These are phyloP conservation scores for Merluccius polli DNA, from an alignment of 2,797 vertebrate genomes.

Conservation along the genomic window DNA sequence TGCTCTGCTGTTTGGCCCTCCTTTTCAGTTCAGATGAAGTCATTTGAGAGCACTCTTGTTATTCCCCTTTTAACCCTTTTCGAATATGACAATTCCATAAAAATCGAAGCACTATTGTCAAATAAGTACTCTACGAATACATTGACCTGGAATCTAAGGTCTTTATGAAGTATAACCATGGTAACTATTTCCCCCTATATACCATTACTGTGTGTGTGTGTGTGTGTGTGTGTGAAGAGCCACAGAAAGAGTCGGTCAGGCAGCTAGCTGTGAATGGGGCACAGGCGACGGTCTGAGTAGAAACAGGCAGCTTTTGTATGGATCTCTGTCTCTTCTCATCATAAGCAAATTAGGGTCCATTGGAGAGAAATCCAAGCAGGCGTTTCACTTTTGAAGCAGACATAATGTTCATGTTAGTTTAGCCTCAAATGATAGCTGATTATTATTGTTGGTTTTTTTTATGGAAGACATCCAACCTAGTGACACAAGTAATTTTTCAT, in stretches of 20 bases:
- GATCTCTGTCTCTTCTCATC: conserved; percentile 92
- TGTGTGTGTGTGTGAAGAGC: conserved; percentile 14
- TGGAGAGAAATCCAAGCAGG: conserved; percentile 81
- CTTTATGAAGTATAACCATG: conserved; percentile 54
- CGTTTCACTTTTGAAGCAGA: conserved; percentile 72
- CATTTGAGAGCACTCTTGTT: conserved; percentile 47
- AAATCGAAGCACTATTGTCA: conserved; percentile 31
- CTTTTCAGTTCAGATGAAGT: conserved; percentile 49
- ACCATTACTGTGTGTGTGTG: conserved; percentile 72
- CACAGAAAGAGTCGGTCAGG: conserved; percentile 46
- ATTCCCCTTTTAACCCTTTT: conserved; percentile 46
- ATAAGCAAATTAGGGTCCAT: conserved; percentile 92
- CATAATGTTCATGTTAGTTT: conserved; percentile 59
- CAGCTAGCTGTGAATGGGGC: conserved; percentile 81
- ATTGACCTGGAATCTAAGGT: conserved; percentile 60
- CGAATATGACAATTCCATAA: conserved; percentile 32
- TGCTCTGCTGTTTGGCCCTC: conserved; percentile 51
- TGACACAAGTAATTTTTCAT: not conserved
- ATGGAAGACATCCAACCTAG: not conserved
- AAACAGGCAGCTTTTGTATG: conserved; percentile 92
- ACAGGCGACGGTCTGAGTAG: conserved; percentile 80
- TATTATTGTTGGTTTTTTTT: not conserved
- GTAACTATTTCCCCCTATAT: conserved; percentile 41
- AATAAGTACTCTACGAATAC: conserved; percentile 60
- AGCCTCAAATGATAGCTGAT: not conserved